Evolutionary conservation across 2,797 vertebrate genomes (phyloP).

Genomic region (Mus minutoides): DNA sequence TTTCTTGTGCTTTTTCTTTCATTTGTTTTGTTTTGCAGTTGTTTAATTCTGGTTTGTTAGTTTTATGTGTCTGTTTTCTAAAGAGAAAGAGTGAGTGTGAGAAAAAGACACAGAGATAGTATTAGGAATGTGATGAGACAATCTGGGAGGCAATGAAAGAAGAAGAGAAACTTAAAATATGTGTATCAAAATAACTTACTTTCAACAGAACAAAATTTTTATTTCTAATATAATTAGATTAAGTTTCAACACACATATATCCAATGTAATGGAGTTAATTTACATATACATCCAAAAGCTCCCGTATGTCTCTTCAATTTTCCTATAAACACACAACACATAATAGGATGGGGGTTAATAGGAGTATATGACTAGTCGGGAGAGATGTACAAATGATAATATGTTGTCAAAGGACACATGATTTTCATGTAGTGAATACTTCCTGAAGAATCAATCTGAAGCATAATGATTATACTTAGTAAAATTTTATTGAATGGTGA

Average conservation of each 20-base stretch:
- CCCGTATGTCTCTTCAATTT: too few species aligned
- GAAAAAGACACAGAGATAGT: too few species aligned
- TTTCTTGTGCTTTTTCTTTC: not conserved
- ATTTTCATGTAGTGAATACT: not conserved
- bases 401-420: not conserved
- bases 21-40: not conserved
- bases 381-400: not conserved
- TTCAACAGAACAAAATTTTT: not conserved
- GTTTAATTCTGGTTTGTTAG: not conserved
- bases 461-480: not conserved
- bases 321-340: not conserved
- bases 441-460: not conserved
- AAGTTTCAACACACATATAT: not conserved
- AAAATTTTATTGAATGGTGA: not conserved
- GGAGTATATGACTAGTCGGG: accelerated
- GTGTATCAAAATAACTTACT: not conserved
- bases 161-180: not conserved
- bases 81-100: too few species aligned
- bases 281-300: not conserved
- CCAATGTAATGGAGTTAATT: not conserved
- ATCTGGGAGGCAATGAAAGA: not conserved
- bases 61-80: not conserved
- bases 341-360: not conserved
- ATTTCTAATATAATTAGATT: not conserved
- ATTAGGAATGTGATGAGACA: not conserved